These are phyloP conservation scores for Archips xylosteana DNA, from an alignment of 2,888 invertebrate species.

Conservation along the genomic window DNA sequence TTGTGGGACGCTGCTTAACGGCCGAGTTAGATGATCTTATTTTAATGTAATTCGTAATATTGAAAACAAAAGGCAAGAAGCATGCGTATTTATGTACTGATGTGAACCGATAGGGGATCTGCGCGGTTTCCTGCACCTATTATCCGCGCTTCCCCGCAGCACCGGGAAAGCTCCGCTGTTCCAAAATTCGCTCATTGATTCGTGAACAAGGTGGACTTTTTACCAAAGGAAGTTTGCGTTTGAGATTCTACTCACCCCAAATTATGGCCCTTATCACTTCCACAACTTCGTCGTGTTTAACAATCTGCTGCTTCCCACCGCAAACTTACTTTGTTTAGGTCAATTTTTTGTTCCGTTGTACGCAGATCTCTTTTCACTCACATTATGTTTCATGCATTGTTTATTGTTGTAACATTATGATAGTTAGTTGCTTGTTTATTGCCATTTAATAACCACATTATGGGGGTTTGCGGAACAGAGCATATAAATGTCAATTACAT, in stretches of 20 bases:
- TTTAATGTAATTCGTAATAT: conserved; percentile 79
- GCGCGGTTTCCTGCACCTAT: conserved; percentile 51
- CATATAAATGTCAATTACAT: conserved; percentile 51
- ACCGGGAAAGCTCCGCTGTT: conserved; percentile 46
- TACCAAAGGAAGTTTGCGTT: conserved; percentile 46
- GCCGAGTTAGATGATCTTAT: conserved; percentile 70
- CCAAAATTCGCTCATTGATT: conserved; percentile 49
- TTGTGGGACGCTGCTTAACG: conserved; percentile 53
- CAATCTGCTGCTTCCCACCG: conserved; percentile 42
- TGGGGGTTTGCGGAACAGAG: conserved; percentile 48
- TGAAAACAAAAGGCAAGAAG: conserved; percentile 86
- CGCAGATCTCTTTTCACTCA: conserved; percentile 80
- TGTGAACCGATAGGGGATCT: conserved; percentile 73
- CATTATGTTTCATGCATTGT: conserved; percentile 62
- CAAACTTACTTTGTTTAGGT: conserved; percentile 48
- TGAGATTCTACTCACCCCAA: conserved; percentile 41
- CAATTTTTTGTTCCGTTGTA: conserved; percentile 58
- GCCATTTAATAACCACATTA: conserved; percentile 58
- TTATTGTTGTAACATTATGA: conserved; percentile 52
- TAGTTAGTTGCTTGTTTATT: conserved; percentile 58
- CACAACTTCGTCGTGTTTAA: conserved; percentile 25
- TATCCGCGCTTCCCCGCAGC: conserved; percentile 49
- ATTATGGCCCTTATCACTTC: conserved; percentile 45
- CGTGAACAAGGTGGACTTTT: conserved; percentile 47
- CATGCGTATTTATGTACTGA: conserved; percentile 84